phyloP scores from a whole-genome alignment of 2,888 invertebrate genomes.

The Pachycephus smyrnensis region DNA sequence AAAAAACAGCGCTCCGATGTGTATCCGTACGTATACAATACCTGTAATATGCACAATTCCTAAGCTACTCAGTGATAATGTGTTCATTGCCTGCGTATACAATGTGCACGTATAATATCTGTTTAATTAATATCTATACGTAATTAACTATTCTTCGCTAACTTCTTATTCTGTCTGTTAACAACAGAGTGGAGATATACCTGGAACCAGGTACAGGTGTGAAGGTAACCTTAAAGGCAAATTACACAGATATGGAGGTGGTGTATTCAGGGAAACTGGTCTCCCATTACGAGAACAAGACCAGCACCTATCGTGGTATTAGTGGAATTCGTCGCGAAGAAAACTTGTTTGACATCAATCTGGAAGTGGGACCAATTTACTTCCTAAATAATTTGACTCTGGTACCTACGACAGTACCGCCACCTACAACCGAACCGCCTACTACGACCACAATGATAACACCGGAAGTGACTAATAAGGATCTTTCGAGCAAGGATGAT shows the following conservation, averaged over 20 bases:
- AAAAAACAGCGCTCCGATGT: slow-evolving; percentile 71
- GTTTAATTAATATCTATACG: background rate
- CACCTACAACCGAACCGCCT: slow-evolving; percentile 66
- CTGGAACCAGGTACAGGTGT: slow-evolving; percentile 84
- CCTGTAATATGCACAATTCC: background rate
- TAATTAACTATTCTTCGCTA: background rate
- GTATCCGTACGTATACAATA: slow-evolving; percentile 57
- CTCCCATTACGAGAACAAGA: slow-evolving; percentile 76
- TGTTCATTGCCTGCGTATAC: background rate
- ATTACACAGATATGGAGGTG: slow-evolving; percentile 79
- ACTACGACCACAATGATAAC: slow-evolving; percentile 68
- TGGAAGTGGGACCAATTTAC: slow-evolving; percentile 82
- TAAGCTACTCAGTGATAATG: background rate
- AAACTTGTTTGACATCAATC: slow-evolving; percentile 76
- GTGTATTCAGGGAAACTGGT: slow-evolving; percentile 81
- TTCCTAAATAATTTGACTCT: slow-evolving; percentile 80
- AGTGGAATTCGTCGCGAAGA: slow-evolving; percentile 76
- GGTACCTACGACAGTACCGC: slow-evolving; percentile 82
- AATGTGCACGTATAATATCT: background rate
- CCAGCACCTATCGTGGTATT: slow-evolving; percentile 72
- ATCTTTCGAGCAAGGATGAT: slow-evolving; percentile 56
- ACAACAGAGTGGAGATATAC: slow-evolving; percentile 72
- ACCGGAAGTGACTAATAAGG: slow-evolving; percentile 74
- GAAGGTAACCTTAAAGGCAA: slow-evolving; percentile 83
- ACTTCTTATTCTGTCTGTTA: slow-evolving; percentile 2